A percentile compares a stretch with the other conserved stretches of the same genome.
Evolutionary conservation across 2,113 vertebrate genomes (phyloP).

Genomic region (Seriola quinqueradiata): DNA sequence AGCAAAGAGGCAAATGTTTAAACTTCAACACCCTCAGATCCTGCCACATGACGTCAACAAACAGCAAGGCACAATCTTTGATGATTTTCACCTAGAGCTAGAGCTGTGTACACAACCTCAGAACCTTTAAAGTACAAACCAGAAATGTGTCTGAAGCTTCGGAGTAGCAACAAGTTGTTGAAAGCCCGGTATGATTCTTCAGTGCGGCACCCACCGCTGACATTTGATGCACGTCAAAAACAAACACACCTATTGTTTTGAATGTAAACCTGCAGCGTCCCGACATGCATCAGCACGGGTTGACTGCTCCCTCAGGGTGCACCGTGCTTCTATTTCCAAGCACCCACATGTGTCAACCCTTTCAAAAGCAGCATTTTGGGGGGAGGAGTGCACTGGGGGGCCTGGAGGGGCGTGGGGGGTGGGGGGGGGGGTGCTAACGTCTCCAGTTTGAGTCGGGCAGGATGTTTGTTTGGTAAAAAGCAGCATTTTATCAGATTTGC

Average conservation of each 20-base stretch:
- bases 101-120: background rate
- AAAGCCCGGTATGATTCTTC: background rate
- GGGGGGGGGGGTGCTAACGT: background rate
- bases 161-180: background rate
- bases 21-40: constrained; percentile 14
- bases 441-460: background rate
- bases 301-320: background rate
- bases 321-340: no score
- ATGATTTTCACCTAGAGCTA: constrained; percentile 1
- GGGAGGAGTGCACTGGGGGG: no score
- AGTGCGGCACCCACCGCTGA: background rate
- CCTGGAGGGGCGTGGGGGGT: no score
- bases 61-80: constrained; percentile 7
- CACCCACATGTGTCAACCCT: background rate
- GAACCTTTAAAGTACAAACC: background rate
- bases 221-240: background rate
- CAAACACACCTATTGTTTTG: background rate
- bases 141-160: background rate
- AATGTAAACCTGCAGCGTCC: background rate
- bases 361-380: background rate
- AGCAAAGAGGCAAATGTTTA: background rate
- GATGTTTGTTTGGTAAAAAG: background rate
- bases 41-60: background rate
- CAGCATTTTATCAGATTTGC: background rate
- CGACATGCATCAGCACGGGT: background rate